phyloP scores from a whole-genome alignment of 2,888 invertebrate species.

The Prosapia bicincta region DNA sequence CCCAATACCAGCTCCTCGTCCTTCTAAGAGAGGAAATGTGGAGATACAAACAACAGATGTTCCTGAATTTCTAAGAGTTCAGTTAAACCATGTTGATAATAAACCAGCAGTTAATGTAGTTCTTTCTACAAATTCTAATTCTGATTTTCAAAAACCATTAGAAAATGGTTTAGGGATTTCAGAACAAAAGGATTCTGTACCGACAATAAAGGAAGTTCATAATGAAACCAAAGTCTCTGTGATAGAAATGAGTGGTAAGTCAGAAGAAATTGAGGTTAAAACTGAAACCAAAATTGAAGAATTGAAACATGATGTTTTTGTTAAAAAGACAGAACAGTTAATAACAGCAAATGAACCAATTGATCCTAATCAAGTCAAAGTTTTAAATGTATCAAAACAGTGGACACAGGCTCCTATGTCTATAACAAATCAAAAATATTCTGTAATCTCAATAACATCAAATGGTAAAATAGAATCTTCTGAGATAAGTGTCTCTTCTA shows the following conservation, averaged over 20 bases:
- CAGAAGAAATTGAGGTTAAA: conserved; percentile 12
- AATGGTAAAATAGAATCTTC: conserved; percentile 16
- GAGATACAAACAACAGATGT: conserved; percentile 42
- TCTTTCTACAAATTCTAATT: conserved; percentile 51
- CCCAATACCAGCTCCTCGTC: conserved; percentile 27
- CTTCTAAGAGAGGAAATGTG: conserved; percentile 23
- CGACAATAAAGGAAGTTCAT: background rate
- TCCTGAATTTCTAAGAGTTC: conserved; percentile 68
- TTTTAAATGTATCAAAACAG: conserved; percentile 19
- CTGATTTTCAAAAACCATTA: conserved; percentile 8
- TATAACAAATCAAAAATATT: conserved; percentile 26
- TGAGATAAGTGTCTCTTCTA: conserved; percentile 12
- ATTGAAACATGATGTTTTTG: background rate
- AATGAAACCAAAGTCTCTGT: background rate
- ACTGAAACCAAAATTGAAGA: background rate
- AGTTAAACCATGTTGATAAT: conserved; percentile 65
- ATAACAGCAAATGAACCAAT: conserved; percentile 7
- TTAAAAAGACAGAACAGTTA: conserved; percentile 2
- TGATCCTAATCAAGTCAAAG: conserved; percentile 20
- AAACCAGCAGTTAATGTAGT: conserved; percentile 61
- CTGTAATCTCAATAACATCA: conserved; percentile 26
- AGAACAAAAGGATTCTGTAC: background rate
- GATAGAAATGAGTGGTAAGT: background rate
- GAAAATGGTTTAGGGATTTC: background rate
- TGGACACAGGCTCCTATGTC: conserved; percentile 13